Percentiles rank a stretch among this genome's conserved stretches.
phyloP scores from a whole-genome alignment of 2,797 vertebrate species.

The Merluccius polli region DNA sequence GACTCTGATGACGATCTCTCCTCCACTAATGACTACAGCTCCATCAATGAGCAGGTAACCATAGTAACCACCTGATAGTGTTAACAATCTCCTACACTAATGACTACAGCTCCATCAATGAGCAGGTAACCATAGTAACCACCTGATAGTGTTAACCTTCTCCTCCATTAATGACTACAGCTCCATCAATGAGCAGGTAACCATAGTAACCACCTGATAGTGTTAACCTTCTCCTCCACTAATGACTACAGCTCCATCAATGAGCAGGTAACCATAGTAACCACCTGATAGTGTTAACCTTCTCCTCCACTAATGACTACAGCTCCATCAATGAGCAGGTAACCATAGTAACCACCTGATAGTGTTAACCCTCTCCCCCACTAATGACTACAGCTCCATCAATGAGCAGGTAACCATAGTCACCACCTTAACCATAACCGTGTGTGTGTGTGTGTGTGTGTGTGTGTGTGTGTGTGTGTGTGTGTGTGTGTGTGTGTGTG shows the following conservation, averaged over 20 bases:
- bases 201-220: conserved; percentile 48
- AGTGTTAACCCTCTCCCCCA: conserved; percentile 91
- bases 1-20: conserved; percentile 92
- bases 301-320: too few species aligned
- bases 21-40: conserved; percentile 93
- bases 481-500: background rate
- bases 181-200: conserved; percentile 93
- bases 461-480: background rate
- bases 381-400: conserved; percentile 94
- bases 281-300: too few species aligned
- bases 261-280: conserved; percentile 77
- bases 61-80: too few species aligned
- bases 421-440: too few species aligned
- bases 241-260: conserved; percentile 97
- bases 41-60: conserved; percentile 90
- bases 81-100: too few species aligned
- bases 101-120: conserved; percentile 3
- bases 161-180: too few species aligned
- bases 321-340: conserved; percentile 96
- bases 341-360: background rate
- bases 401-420: conserved; percentile 83
- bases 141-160: too few species aligned
- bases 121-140: too few species aligned
- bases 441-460: background rate
- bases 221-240: conserved; percentile 89